Conservation (phyloP, 2,113 vertebrate genomes). For the Poicephalus gulielmi region DNA sequence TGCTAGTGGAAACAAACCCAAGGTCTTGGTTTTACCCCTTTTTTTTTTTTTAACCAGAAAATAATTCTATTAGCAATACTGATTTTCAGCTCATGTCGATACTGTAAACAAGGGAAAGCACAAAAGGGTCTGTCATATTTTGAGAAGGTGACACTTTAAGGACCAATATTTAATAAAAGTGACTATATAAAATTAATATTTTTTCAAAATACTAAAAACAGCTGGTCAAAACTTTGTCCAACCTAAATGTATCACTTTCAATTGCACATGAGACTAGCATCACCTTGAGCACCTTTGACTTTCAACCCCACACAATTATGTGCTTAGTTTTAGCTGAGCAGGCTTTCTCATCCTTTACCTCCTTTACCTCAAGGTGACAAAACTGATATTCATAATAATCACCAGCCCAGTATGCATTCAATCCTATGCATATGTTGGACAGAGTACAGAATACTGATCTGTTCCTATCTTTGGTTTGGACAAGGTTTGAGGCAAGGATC, state of each 20-base stretch:
- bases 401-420: not conserved
- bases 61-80: not conserved
- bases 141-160: not conserved
- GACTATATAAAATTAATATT: not conserved
- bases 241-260: not conserved
- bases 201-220: not conserved
- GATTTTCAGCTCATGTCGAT: not conserved
- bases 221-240: not conserved
- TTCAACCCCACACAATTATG: rapidly evolving
- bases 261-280: not conserved
- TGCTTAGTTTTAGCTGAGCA: not conserved
- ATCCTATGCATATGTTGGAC: not conserved
- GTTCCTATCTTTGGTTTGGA: not conserved
- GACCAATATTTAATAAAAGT: not conserved
- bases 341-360: not conserved
- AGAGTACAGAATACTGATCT: not conserved
- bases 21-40: not conserved
- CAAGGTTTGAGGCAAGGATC: not conserved
- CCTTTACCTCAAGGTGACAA: not conserved
- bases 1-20: not conserved
- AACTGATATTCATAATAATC: not conserved
- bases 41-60: not conserved
- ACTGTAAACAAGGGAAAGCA: not conserved
- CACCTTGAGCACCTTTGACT: not conserved
- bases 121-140: not conserved